These are phyloP conservation scores for Oreochromis spilurus DNA, from an alignment of 2,113 vertebrate genomes.

Conservation along the genomic window DNA sequence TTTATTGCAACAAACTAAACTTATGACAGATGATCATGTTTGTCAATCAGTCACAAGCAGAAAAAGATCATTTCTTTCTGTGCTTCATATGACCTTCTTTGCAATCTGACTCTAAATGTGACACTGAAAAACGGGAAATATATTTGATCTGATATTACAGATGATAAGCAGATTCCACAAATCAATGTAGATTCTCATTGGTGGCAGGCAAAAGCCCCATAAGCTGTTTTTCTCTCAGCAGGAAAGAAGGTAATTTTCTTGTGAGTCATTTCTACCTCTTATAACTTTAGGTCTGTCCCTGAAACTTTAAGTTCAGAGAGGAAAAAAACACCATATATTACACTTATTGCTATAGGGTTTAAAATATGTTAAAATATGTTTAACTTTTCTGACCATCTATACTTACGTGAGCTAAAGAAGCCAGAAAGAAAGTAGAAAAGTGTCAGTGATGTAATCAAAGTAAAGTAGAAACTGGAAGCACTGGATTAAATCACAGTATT, in stretches of 20 bases:
- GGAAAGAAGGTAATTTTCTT: background rate
- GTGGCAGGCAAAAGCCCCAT: too few relatives aligned
- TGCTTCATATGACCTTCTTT: background rate
- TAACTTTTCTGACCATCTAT: background rate
- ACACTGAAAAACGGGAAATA: background rate
- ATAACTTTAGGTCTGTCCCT: background rate
- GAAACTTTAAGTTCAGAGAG: background rate
- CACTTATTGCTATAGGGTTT: background rate
- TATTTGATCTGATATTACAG: accelerated
- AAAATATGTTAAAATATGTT: background rate
- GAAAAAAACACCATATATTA: background rate
- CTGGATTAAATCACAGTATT: background rate
- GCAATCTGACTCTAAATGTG: background rate
- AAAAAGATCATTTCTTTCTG: background rate
- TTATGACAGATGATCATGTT: background rate
- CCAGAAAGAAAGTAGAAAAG: background rate
- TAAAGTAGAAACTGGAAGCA: background rate
- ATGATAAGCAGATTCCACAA: background rate
- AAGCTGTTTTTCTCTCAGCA: background rate
- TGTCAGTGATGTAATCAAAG: background rate
- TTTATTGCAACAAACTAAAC: background rate
- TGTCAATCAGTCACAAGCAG: background rate
- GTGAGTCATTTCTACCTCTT: background rate
- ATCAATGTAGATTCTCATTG: background rate
- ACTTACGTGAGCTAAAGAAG: accelerated